Evolutionary conservation across 2,888 invertebrate genomes (phyloP), one percentile per base, ranked within the genome.

Genomic region (Malthinus flaveolus): DNA sequence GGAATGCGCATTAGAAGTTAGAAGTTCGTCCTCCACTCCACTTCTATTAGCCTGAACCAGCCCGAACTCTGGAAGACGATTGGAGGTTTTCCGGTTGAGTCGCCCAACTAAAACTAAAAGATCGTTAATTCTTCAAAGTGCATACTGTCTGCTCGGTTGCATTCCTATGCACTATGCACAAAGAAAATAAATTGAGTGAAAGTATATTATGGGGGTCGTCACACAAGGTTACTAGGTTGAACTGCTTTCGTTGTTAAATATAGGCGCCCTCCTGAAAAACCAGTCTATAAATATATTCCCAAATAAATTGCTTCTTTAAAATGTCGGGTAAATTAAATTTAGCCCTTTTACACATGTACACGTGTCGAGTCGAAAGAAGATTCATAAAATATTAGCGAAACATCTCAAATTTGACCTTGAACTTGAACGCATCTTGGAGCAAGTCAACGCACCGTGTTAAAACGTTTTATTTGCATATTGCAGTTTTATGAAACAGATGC

Each of bases 341-440:
- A 33, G 32, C 23, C 37, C 31, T 15, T 50, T 37, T 55, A n/a
- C 45, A 11, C 42, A 65, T 67, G 65, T 64, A 66, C 66, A 66
- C 58, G 66, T 63, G 60, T 58, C 5, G 2, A 23, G 2, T 23
- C 23, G 2, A 23, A 23, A 23, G 23, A 23, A 23, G 23, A 23
- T 23, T 5, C 23, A 23, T 23, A 23, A n/a, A 68, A 42, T 42
- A 68, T 68, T 23, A 3, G 2, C 23, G 23, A 23, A 23, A 23
- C 23, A 68, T 64, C 66, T 62, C 65, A 61, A 23, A 61, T 62
- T 63, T 68, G 66, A 67, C 69, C 69, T 69, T 69, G 69, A 69
- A 69, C 69, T 69, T 69, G 69, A 68, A 68, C 67, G 67, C 65
- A 56, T 23, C 23, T 23, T 33, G 50, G 54, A 59, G 55, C 45